Conservation (phyloP, 2,113 vertebrate genomes). For the Hemibates koningsi region DNA sequence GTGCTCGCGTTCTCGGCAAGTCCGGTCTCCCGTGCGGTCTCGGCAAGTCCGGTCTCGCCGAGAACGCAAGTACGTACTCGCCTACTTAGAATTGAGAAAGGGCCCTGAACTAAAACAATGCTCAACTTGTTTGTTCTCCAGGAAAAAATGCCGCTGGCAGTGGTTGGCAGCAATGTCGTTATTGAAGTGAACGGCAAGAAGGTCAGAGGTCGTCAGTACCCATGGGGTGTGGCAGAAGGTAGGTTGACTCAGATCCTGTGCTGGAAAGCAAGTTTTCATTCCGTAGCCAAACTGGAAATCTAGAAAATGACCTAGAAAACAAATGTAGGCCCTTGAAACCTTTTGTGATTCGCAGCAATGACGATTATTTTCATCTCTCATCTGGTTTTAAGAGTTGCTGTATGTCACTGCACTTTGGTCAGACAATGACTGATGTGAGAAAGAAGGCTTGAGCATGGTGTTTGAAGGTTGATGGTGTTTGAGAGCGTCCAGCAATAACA, state of each 20-base stretch:
- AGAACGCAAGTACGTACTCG: rapidly evolving
- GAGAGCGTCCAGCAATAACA: background rate
- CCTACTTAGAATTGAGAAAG: background rate
- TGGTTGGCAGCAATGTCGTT: constrained; percentile 76
- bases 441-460: background rate
- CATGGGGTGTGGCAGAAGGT: constrained; percentile 81
- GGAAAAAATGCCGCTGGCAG: constrained; percentile 77
- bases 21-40: background rate
- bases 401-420: background rate
- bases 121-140: background rate
- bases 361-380: background rate
- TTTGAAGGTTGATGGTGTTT: background rate
- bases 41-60: rapidly evolving
- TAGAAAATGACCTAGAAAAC: background rate
- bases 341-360: background rate
- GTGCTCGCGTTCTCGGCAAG: background rate
- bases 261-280: background rate
- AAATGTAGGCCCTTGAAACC: background rate
- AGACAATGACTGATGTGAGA: background rate
- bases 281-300: background rate
- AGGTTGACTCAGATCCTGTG: constrained; percentile 9
- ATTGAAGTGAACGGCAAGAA: constrained; percentile 77
- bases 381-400: background rate
- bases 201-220: constrained; percentile 79
- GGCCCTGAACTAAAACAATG: background rate